These are phyloP conservation scores for Apamea monoglypha DNA, from an alignment of 2,888 invertebrate species.

Conservation along the genomic window DNA sequence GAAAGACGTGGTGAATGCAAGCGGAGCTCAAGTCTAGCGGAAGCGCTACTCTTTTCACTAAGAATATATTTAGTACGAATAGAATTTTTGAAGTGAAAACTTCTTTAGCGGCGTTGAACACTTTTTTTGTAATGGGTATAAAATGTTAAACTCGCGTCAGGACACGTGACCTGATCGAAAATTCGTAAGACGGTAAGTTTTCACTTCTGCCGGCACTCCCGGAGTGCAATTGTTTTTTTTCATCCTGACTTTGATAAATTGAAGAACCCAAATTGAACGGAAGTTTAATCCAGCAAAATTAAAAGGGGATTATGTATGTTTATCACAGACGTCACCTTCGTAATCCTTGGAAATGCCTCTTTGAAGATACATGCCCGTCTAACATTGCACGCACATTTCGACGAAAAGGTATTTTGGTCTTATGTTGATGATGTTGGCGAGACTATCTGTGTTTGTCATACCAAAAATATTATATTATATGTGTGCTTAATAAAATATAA, in stretches of 20 bases:
- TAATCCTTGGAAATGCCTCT: slow-evolving; percentile 50
- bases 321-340: slow-evolving; percentile 16
- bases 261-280: background rate
- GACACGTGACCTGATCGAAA: too few species aligned
- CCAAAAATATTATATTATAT: slow-evolving; percentile 9
- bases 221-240: too few species aligned
- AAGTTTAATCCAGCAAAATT: slow-evolving; percentile 42
- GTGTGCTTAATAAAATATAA: background rate
- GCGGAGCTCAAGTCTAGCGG: slow-evolving; percentile 12
- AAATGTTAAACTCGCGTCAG: too few species aligned
- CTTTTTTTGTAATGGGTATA: too few species aligned
- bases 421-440: slow-evolving; percentile 26
- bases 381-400: slow-evolving; percentile 36
- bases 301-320: slow-evolving; percentile 42
- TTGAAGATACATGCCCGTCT: slow-evolving; percentile 43
- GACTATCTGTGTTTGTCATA: slow-evolving; percentile 17
- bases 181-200: too few species aligned
- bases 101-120: too few species aligned
- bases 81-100: too few species aligned
- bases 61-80: background rate
- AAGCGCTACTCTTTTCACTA: slow-evolving; percentile 13
- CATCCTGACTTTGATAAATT: slow-evolving; percentile 29
- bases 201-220: too few species aligned
- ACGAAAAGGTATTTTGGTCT: slow-evolving; percentile 34
- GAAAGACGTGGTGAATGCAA: slow-evolving; percentile 22